Conservation (phyloP, 2,888 invertebrate genomes). For the Drosophila sordidapex region DNA sequence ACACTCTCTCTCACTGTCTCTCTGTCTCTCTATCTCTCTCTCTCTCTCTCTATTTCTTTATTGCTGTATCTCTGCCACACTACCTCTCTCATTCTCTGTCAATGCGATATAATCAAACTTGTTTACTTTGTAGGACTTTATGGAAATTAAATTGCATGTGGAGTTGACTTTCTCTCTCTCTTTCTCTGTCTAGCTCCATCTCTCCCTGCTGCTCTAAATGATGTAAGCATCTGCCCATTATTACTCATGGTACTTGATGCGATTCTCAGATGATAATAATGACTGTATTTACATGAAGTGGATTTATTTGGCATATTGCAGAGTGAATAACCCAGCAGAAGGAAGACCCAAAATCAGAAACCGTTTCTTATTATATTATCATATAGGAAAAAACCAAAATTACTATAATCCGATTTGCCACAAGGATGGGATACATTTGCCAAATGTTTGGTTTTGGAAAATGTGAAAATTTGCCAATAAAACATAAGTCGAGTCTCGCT, state of each 20-base stretch:
- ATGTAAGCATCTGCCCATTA: constrained; percentile 12
- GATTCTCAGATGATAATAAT: constrained; percentile 11
- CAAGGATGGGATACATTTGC: background rate
- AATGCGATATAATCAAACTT: constrained; percentile 67
- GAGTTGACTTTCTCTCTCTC: background rate
- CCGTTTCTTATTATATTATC: background rate
- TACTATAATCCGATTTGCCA: background rate
- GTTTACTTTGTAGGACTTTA: constrained; percentile 74
- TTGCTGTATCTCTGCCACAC: background rate
- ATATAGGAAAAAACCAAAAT: too few species aligned
- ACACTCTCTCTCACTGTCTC: background rate
- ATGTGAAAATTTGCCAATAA: background rate
- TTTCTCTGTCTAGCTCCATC: background rate
- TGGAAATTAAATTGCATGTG: constrained; percentile 57
- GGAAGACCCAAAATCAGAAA: background rate
- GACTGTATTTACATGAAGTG: background rate
- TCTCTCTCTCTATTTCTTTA: too few species aligned
- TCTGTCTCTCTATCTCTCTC: background rate
- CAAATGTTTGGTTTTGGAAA: background rate
- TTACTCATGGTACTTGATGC: background rate
- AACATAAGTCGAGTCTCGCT: background rate
- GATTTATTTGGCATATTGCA: background rate
- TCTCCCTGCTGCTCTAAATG: constrained; percentile 17
- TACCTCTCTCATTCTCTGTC: background rate
- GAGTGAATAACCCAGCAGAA: background rate